A percentile compares a stretch with the other conserved stretches of the same genome.
Conservation (phyloP, 2,797 vertebrate species). For the Limnodromus scolopaceus region DNA sequence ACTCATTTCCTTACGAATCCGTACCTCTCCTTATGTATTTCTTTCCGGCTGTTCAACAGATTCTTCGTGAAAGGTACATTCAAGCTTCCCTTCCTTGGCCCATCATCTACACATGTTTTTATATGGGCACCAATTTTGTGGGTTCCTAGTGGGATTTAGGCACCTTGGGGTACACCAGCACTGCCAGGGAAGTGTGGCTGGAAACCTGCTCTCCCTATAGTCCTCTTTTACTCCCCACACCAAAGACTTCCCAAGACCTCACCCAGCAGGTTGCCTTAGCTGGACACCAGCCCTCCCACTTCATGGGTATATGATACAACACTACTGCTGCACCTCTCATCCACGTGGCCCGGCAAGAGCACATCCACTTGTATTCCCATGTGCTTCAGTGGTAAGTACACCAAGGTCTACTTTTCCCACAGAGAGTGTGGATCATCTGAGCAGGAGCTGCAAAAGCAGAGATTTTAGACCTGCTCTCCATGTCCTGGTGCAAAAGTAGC, state of each 20-base stretch:
- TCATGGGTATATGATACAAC: neutral
- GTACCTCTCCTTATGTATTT: neutral
- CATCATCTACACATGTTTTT: neutral
- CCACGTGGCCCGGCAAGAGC: neutral
- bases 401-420: neutral
- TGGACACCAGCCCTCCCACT: neutral
- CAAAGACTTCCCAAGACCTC: neutral
- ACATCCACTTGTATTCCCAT: fast-evolving
- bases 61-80: neutral
- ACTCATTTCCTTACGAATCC: neutral
- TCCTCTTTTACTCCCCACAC: neutral
- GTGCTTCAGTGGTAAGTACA: neutral
- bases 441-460: neutral
- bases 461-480: neutral
- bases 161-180: neutral
- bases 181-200: neutral
- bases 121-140: neutral
- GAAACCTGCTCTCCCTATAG: neutral
- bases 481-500: neutral
- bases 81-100: neutral
- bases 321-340: neutral
- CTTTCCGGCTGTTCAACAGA: neutral
- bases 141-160: neutral
- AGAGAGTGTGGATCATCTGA: neutral
- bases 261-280: neutral